Percentiles rank a stretch among this genome's conserved stretches.
Conservation (phyloP, 2,113 vertebrate species). For the Callithrix jacchus region DNA sequence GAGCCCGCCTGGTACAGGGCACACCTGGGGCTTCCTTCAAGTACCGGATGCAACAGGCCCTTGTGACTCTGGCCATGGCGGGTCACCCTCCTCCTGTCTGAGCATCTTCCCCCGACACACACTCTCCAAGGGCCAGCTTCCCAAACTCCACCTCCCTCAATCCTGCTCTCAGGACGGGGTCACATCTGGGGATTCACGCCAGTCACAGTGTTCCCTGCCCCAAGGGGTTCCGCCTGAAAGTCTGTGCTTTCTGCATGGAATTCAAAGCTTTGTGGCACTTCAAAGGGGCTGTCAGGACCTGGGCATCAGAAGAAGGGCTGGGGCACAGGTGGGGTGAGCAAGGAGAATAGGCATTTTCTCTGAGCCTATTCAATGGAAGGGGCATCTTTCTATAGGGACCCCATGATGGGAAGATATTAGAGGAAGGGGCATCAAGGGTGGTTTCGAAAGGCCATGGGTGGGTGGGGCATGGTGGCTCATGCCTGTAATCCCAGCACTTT, state of each 20-base stretch:
- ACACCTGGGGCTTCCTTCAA: neutral
- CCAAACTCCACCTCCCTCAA: neutral
- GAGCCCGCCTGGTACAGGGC: neutral
- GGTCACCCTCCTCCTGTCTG: neutral
- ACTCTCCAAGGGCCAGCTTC: neutral
- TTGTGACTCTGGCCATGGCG: neutral
- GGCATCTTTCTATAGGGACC: neutral
- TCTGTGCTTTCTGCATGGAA: neutral
- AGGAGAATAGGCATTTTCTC: neutral
- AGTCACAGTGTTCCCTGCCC: rapidly evolving
- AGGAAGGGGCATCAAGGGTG: neutral
- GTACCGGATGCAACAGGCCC: neutral
- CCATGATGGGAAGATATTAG: neutral
- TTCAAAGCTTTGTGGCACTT: neutral
- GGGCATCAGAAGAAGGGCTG: neutral
- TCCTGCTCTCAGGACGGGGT: neutral
- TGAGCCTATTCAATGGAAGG: neutral
- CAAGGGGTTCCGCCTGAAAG: too few relatives aligned
- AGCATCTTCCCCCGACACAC: neutral
- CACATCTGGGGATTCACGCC: neutral
- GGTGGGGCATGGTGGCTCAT: rapidly evolving
- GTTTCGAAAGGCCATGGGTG: neutral
- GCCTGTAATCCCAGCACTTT: neutral
- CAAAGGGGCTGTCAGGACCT: neutral
- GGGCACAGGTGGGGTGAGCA: neutral